Conservation (phyloP, 35 echinoderm and acorn worm genomes). For the Heliocidaris erythrogramma region DNA sequence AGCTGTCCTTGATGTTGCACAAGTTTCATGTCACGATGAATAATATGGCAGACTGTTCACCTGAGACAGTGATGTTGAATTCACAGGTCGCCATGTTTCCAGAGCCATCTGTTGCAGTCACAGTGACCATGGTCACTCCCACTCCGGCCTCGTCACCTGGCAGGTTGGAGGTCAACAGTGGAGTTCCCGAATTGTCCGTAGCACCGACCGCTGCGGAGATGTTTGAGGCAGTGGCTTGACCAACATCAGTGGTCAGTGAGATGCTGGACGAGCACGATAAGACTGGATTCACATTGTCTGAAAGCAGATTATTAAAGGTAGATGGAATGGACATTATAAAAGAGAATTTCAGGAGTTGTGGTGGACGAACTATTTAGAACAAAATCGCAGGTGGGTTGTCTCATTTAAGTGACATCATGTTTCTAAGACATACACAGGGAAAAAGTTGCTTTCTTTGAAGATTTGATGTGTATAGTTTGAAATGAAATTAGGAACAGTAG, state of each 20-base stretch:
- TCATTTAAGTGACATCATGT: too few relatives aligned
- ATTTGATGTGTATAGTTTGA: too few relatives aligned
- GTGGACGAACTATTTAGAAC: too few relatives aligned
- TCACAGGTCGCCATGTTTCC: slow-evolving; percentile 47
- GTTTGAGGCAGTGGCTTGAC: slow-evolving; percentile 32
- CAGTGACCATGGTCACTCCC: slow-evolving; percentile 44
- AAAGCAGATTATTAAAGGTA: neutral
- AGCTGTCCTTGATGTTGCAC: too few relatives aligned
- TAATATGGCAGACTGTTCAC: neutral
- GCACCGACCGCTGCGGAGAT: slow-evolving; percentile 39
- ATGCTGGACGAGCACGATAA: slow-evolving; percentile 39
- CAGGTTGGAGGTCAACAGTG: slow-evolving; percentile 33
- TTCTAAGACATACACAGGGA: too few relatives aligned
- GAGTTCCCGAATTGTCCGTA: slow-evolving; percentile 59
- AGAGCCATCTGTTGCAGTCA: slow-evolving; percentile 47
- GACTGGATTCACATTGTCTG: slow-evolving; percentile 53
- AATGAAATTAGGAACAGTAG: too few relatives aligned
- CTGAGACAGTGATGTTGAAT: slow-evolving; percentile 25
- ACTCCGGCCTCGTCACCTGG: slow-evolving; percentile 26
- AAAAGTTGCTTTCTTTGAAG: too few relatives aligned
- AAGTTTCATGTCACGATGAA: too few relatives aligned
- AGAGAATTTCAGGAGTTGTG: neutral
- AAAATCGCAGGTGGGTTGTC: too few relatives aligned
- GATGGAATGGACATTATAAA: slow-evolving; percentile 9
- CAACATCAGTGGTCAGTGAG: slow-evolving; percentile 33